Evolutionary conservation across 2,797 vertebrate genomes (phyloP), one percentile per base, ranked within the genome.

Genomic region (Carcharodon carcharias): DNA sequence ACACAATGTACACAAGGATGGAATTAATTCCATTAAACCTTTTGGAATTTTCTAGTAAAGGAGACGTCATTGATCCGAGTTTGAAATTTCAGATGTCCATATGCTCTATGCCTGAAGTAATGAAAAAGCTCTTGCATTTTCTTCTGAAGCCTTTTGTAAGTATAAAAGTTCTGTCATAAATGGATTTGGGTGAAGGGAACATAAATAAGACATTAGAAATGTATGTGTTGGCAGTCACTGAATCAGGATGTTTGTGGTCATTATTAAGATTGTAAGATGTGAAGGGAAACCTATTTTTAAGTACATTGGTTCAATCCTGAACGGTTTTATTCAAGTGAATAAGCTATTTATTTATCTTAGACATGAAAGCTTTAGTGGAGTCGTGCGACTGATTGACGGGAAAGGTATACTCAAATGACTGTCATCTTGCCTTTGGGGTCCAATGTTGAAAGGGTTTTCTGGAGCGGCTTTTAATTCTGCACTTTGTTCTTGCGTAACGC

Each of bases 101-200:
- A 3, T 54, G 31, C 1, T 4, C 12, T 71, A 16, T 95, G 63
- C 94, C 94, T 31, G 5, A 6, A 56, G 28, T 26, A 95, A 4
- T 95, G 50, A 95, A 95, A 73, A 95, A 95, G 45, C 5, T 95
- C 67, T 73, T 95, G 67, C 73, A 54, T 71, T 95, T 73, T 31
- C 11, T 95, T 71, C 50, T 95, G 67, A 95, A 95, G 69, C 94
- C 94, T 71, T 95, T 95, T 50, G 94, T 95, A 95, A 95, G 94
- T 95, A 56, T 61, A 58, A 31, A 8, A 23, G 9, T 61, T 93
- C 18, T 1, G 58, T 65, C 18, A 93, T 23, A 18, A 40, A 21
- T 93, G 61, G 91, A 23, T 65, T 93, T n/a, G 91, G n/a, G 21
- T 23, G 61, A 40, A 35, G 35, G 63, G 58, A 7, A 31, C 35